Conservation (phyloP, 1,140 invertebrate genomes). For the Hyles vespertilio region DNA sequence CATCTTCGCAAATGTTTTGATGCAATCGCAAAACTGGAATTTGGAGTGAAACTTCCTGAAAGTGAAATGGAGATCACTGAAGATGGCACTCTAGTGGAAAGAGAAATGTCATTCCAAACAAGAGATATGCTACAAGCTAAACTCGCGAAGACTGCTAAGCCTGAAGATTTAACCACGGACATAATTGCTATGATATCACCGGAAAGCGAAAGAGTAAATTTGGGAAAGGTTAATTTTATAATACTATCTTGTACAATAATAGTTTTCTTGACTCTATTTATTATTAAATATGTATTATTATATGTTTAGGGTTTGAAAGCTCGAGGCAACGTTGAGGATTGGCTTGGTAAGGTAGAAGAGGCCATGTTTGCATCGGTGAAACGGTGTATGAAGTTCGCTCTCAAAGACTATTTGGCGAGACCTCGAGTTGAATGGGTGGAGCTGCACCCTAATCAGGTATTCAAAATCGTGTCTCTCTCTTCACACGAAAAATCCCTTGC, state of each 20-base stretch:
- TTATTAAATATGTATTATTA: too few species aligned
- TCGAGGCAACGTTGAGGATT: constrained; percentile 91
- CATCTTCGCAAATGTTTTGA: constrained; percentile 94
- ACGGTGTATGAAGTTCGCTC: constrained; percentile 83
- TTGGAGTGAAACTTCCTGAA: constrained; percentile 77
- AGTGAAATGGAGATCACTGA: constrained; percentile 70
- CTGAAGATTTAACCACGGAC: constrained; percentile 81
- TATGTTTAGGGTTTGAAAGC: constrained; percentile 83
- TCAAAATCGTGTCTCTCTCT: not conserved
- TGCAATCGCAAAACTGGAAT: constrained; percentile 87
- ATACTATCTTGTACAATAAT: too few species aligned
- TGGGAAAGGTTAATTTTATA: constrained; percentile 78
- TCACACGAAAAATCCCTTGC: too few species aligned
- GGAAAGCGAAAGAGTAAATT: constrained; percentile 86
- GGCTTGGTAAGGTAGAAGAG: constrained; percentile 90
- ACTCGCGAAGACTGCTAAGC: constrained; percentile 52
- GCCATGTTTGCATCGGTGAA: constrained; percentile 88
- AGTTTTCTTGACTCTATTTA: too few species aligned
- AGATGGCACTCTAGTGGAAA: constrained; percentile 52
- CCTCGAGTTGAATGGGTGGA: constrained; percentile 80
- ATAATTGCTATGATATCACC: constrained; percentile 92
- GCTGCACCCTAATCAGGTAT: constrained; percentile 72
- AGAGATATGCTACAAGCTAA: constrained; percentile 56
- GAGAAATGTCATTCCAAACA: constrained; percentile 58
- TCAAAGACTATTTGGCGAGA: constrained; percentile 78